Evolutionary conservation across 53 echinoderm and acorn worm species (phyloP), one percentile per base, ranked within the genome.

Genomic region (Henricia sp.): DNA sequence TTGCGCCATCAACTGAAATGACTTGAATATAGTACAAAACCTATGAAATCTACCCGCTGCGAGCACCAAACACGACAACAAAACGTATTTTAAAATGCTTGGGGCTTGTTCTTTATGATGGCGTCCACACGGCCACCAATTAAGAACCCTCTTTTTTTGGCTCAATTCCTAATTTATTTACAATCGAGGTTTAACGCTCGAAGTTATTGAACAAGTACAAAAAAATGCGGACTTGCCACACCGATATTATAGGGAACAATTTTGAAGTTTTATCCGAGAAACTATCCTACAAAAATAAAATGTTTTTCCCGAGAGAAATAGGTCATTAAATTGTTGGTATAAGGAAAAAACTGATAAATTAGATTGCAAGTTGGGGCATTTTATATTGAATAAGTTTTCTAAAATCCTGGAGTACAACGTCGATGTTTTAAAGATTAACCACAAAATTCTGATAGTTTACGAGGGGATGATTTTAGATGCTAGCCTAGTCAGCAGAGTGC

Each of bases 171-270:
- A 38, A 48, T n/a, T 80, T 80, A 80, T 80, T 80, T 80, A 80
- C 80, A 80, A 46, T 32, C 64, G 62, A 80, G 64, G 44, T 50
- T 63, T 80, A 80, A 63, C 50, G 50, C 63, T 62, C 14, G 28
- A n/a, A 64, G 80, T 6, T 74, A 30, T 48, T 37, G 30, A 48
- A 62, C 32, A 37, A 33, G 44, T 62, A 62, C 12, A 80, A 78
- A 80, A 80, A n/a, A n/a, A 80, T 62, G 63, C 64, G 80, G 64
- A 57, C 76, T 41, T 57, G 76, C 37, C 76, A 37, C 59, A 63
- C 12, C 10, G 21, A 21, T 44, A 29, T 34, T 14, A 46, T 20
- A 80, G 63, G 59, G 38, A 46, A 34, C 58, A 62, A 62, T 48
- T 70, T 50, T 57, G 35, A 41, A 57, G 2, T 1, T 44, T 42